Evolutionary conservation across 2,113 vertebrate genomes (phyloP).

Genomic region (Melanerpes aurifrons): DNA sequence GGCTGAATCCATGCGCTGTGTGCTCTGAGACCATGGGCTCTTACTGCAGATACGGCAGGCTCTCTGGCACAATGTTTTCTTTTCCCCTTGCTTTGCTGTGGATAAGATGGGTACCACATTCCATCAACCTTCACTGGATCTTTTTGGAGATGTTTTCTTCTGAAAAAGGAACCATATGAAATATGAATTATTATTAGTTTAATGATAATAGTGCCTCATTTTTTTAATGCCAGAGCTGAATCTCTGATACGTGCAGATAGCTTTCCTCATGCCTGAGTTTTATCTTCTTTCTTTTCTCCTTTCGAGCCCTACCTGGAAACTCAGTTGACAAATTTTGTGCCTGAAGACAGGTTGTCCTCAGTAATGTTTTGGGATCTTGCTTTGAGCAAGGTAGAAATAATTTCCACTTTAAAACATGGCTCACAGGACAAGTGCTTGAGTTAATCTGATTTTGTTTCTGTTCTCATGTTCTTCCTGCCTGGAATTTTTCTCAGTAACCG

Average conservation of each 20-base stretch:
- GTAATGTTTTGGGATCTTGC: background rate
- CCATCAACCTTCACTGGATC: background rate
- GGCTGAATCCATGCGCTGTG: background rate
- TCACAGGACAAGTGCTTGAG: background rate
- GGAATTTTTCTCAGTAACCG: constrained; percentile 14
- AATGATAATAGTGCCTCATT: background rate
- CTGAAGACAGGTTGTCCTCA: background rate
- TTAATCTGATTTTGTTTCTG: background rate
- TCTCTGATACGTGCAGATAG: background rate
- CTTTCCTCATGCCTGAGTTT: background rate
- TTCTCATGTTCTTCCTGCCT: background rate
- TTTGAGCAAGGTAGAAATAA: background rate
- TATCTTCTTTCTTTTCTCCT: background rate
- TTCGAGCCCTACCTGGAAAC: background rate
- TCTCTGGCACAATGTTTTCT: background rate
- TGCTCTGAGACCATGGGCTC: background rate
- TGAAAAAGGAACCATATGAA: background rate
- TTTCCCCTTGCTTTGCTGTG: background rate
- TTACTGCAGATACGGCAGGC: background rate
- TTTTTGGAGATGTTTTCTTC: background rate
- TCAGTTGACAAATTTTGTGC: background rate
- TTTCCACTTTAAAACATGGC: background rate
- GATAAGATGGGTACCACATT: background rate
- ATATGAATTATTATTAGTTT: background rate
- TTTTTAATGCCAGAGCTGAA: background rate